A percentile compares a stretch with the other conserved stretches of the same genome.
These are phyloP conservation scores for Spodoptera littoralis DNA, from an alignment of 2,888 invertebrate genomes.

Conservation along the genomic window DNA sequence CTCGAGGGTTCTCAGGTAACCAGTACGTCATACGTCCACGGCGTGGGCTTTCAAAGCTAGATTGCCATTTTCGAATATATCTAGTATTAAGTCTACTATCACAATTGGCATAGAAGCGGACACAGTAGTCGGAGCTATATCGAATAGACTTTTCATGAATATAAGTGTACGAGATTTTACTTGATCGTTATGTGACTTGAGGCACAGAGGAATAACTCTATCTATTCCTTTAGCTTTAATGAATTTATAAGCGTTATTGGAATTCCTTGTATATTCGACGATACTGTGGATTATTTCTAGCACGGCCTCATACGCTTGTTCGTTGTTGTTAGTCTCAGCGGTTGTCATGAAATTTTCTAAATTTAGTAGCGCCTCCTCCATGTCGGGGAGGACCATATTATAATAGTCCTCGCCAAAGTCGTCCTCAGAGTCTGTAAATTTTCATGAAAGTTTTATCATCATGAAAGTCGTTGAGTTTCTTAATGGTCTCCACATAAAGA, in stretches of 20 bases:
- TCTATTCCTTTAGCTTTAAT: constrained; percentile 72
- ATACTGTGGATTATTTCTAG: constrained; percentile 60
- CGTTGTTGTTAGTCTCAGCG: constrained; percentile 47
- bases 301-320: constrained; percentile 61
- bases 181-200: constrained; percentile 57
- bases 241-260: constrained; percentile 67
- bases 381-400: constrained; percentile 27
- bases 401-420: no score
- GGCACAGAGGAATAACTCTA: constrained; percentile 64
- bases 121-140: constrained; percentile 66
- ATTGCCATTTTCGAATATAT: constrained; percentile 74
- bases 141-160: constrained; percentile 69
- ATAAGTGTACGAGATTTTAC: constrained; percentile 66
- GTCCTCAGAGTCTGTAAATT: no score
- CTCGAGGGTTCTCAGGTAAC: constrained; percentile 76
- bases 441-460: no score
- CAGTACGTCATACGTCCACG: constrained; percentile 70
- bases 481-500: no score
- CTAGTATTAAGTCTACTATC: constrained; percentile 71
- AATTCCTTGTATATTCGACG: constrained; percentile 59
- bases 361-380: constrained; percentile 55
- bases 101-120: constrained; percentile 65
- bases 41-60: constrained; percentile 70
- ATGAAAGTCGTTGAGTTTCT: no score
- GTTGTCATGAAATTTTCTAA: constrained; percentile 55